Evolutionary conservation across 2,888 invertebrate genomes (phyloP).

Genomic region (Hetaerina titia): DNA sequence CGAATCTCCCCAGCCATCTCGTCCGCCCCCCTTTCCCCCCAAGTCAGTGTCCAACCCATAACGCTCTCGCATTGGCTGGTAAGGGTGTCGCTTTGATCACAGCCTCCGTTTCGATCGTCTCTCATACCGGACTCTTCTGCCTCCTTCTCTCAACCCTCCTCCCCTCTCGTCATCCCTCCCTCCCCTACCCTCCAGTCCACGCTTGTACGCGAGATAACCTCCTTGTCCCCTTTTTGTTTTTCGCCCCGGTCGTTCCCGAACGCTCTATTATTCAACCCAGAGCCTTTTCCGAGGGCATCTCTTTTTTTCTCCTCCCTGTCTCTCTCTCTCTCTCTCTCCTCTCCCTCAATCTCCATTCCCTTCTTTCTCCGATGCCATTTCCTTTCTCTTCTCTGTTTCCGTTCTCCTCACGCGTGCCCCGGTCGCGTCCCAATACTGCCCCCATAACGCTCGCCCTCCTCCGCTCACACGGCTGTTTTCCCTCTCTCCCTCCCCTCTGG

Average conservation of each 20-base stretch:
- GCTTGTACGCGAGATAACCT: neutral
- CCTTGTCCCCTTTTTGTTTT: neutral
- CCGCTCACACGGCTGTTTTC: neutral
- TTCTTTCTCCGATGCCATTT: neutral
- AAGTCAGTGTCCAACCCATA: neutral
- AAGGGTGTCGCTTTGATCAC: neutral
- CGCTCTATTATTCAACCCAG: neutral
- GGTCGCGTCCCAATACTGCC: neutral
- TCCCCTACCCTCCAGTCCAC: neutral
- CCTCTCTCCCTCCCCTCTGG: neutral
- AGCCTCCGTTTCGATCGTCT: slow-evolving; percentile 6
- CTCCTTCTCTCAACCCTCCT: neutral
- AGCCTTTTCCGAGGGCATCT: neutral
- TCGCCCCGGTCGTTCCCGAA: neutral
- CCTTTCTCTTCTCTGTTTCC: neutral
- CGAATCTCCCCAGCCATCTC: neutral
- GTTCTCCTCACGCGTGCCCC: neutral
- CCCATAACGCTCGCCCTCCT: neutral
- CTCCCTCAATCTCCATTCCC: neutral
- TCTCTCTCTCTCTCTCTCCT: neutral
- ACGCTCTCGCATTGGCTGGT: neutral
- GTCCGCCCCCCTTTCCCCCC: neutral
- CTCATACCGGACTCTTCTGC: neutral
- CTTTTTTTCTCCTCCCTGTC: neutral
- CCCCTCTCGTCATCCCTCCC: neutral